Percentiles rank a stretch among this genome's conserved stretches.
Evolutionary conservation across 1,140 invertebrate species (phyloP).

Genomic region (Drosophila obscura): DNA sequence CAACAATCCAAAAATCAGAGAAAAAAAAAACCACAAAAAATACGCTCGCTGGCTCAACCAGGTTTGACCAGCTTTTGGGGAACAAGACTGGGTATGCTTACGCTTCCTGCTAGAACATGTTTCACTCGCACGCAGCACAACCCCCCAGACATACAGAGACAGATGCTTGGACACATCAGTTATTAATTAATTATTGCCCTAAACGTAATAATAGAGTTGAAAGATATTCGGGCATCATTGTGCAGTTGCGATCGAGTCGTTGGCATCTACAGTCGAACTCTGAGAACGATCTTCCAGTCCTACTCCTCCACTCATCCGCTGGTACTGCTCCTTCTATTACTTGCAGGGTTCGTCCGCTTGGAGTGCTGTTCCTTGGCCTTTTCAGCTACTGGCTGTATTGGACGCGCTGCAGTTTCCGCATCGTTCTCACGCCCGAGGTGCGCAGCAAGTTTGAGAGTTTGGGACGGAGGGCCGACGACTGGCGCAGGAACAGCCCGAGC

Average conservation of each 20-base stretch:
- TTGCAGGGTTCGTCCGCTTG: conserved; percentile 69
- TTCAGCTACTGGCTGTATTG: conserved; percentile 76
- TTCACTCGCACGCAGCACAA: conserved; percentile 7
- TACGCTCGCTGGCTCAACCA: conserved; percentile 25
- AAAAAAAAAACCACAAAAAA: background rate
- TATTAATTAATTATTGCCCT: conserved; percentile 50
- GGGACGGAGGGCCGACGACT: conserved; percentile 44
- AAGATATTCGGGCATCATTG: conserved; percentile 6
- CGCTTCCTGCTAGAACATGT: conserved; percentile 77
- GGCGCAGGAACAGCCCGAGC: conserved; percentile 55
- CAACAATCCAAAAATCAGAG: conserved; percentile 9
- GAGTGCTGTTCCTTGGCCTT: conserved; percentile 67
- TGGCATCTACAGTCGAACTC: conserved; percentile 31
- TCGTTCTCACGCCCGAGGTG: conserved; percentile 70
- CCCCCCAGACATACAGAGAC: background rate
- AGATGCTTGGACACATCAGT: conserved; percentile 5
- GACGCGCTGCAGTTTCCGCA: conserved; percentile 71
- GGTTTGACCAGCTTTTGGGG: conserved; percentile 53
- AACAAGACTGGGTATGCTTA: conserved; percentile 20
- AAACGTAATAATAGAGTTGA: conserved; percentile 34
- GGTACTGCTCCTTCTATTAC: background rate
- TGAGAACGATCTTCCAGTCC: background rate
- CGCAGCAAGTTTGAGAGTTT: conserved; percentile 49
- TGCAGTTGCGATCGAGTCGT: conserved; percentile 41
- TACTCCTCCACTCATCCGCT: conserved; percentile 1